phyloP scores from a whole-genome alignment of 2,797 vertebrate species.

The Myotis planiceps region DNA sequence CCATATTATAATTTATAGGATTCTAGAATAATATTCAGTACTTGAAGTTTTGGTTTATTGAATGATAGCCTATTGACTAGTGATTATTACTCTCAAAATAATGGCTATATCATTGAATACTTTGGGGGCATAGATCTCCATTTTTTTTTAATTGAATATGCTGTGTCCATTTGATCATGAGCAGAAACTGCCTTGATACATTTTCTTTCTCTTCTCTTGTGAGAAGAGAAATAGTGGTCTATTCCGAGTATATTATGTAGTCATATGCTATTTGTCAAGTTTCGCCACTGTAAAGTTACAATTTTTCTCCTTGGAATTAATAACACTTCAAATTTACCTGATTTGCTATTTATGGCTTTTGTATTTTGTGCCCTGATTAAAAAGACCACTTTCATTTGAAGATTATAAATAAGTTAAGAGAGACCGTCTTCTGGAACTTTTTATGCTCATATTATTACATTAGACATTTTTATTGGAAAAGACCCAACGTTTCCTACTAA shows the following conservation, averaged over 20 bases:
- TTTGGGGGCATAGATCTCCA: background rate
- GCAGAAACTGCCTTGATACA: background rate
- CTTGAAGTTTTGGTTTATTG: background rate
- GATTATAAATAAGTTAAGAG: background rate
- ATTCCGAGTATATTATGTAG: background rate
- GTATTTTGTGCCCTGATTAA: background rate
- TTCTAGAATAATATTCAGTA: background rate
- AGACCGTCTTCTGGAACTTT: background rate
- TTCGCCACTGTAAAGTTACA: background rate
- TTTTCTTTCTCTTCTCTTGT: background rate
- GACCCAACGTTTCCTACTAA: slow-evolving; percentile 70
- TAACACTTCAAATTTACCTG: background rate
- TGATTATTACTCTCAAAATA: background rate
- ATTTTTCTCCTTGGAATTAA: background rate
- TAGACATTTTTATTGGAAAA: background rate
- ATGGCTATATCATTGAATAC: background rate
- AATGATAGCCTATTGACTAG: background rate
- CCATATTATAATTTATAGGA: background rate
- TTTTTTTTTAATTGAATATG: background rate
- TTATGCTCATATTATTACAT: background rate
- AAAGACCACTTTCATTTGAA: background rate
- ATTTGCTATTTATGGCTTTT: background rate
- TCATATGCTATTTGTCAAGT: background rate
- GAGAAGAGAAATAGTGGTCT: background rate
- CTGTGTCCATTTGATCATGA: background rate